Percentiles rank a stretch among this genome's conserved stretches.
phyloP scores from a whole-genome alignment of 2,888 invertebrate genomes.

The Encarsia formosa region DNA sequence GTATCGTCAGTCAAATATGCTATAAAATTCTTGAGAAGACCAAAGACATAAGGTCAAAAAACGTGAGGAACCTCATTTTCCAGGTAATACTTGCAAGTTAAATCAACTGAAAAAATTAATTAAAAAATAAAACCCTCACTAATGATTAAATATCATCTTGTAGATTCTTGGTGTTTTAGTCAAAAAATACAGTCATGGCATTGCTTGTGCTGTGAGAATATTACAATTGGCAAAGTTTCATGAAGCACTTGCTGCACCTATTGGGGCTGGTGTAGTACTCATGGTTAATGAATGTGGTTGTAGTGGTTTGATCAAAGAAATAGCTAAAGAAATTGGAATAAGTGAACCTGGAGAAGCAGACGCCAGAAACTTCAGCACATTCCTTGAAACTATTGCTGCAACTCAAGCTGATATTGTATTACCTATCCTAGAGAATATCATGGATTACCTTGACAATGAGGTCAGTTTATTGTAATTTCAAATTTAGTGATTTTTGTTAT shows the following conservation, averaged over 20 bases:
- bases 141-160: slow-evolving; percentile 1
- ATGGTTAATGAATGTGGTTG: slow-evolving; percentile 66
- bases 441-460: slow-evolving; percentile 41
- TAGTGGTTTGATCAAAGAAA: slow-evolving; percentile 67
- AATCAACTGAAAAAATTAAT: neutral
- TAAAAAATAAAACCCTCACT: neutral
- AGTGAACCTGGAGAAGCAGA: slow-evolving; percentile 59
- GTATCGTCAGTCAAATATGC: slow-evolving; percentile 69
- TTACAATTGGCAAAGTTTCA: slow-evolving; percentile 67
- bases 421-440: slow-evolving; percentile 41
- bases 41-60: slow-evolving; percentile 60
- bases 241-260: slow-evolving; percentile 66
- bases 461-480: too few species aligned
- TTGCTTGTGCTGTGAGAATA: slow-evolving; percentile 70
- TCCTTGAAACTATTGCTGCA: slow-evolving; percentile 41
- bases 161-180: slow-evolving; percentile 78
- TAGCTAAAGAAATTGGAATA: slow-evolving; percentile 71
- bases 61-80: slow-evolving; percentile 62
- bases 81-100: slow-evolving; percentile 37
- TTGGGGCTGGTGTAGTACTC: slow-evolving; percentile 68
- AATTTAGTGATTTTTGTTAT: too few species aligned
- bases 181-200: slow-evolving; percentile 79
- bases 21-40: slow-evolving; percentile 68
- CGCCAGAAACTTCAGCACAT: slow-evolving; percentile 44
- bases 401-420: slow-evolving; percentile 38